These are phyloP conservation scores for Lepus europaeus DNA, from an alignment of 2,113 vertebrate species.

Conservation along the genomic window DNA sequence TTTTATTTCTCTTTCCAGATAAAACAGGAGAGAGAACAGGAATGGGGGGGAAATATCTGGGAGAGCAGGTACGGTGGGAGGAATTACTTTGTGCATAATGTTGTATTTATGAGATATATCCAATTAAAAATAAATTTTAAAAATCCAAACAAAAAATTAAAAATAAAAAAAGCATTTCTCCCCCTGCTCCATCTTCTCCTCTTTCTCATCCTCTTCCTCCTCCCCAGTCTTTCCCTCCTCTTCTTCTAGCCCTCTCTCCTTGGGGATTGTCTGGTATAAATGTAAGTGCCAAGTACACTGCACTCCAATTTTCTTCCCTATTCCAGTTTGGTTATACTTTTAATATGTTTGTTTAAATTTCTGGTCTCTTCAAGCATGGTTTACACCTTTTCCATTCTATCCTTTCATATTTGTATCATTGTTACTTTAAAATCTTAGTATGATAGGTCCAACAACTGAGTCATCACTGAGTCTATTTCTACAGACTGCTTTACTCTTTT, in stretches of 20 bases:
- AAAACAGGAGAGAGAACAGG: no score
- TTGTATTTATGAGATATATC: no score
- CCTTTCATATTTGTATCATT: neutral
- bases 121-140: no score
- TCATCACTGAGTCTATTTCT: neutral
- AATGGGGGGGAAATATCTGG: no score
- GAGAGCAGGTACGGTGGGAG: no score
- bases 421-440: neutral
- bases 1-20: no score
- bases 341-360: neutral
- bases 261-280: neutral
- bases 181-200: no score
- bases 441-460: neutral
- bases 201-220: neutral
- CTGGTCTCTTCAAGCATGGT: neutral
- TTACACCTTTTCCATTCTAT: neutral
- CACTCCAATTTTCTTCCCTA: neutral
- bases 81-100: no score
- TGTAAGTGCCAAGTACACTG: neutral
- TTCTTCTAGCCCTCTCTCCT: neutral
- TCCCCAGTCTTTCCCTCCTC: neutral
- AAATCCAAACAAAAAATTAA: no score
- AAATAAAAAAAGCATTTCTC: neutral
- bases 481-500: conserved; percentile 7
- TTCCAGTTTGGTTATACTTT: neutral